Base-by-base conservation (phyloP, 1,140 invertebrate genomes). In the Nylanderia fulva region DNA sequence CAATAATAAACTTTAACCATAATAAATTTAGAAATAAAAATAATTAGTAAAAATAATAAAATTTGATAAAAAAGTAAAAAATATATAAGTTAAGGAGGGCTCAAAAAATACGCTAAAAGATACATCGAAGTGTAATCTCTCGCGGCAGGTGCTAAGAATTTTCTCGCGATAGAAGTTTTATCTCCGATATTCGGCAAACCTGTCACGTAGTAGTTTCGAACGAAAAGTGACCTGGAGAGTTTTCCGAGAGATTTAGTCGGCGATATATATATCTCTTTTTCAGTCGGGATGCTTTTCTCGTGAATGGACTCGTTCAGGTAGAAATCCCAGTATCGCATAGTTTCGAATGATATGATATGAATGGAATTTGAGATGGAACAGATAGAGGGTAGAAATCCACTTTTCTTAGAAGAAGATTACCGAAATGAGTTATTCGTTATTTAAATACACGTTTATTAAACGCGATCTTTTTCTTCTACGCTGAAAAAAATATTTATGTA, bases 161-260 rank as follows among this genome's bases (percentile, higher is more conserved):
- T n/a, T 52, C 33, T 56, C 56, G 11, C 7, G 5, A 13, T 68
- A 33, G 63, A 61, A 56, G 3, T 45, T 69, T 77, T 60, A 72
- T 58, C 21, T 5, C 68, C 64, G 48, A 33, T 45, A 80, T 72
- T 85, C 24, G 21, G 36, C 21, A 85, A 69, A 80, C 42, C 27
- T 39, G 27, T 0, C 39, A 74, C 52, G 33, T 74, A 72, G 11
- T 15, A 56, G 33, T 58, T 54, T 52, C 33, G 39, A 72, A 87
- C 52, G 64, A 86, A 80, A 82, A 71, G 7, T 18, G 9, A 60
- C 7, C 8, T 1, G 27, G n/a, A 60, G 45, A 69, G 24, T 79
- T 60, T 54, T 56, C 21, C 33, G n/a, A 48, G 27, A 74, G 71
- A 58, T 36, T 72, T 71, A n/a, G 7, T 13, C 69, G 48, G 6